Evolutionary conservation across 1,140 invertebrate genomes (phyloP).

Genomic region (Laodelphax striatellus): DNA sequence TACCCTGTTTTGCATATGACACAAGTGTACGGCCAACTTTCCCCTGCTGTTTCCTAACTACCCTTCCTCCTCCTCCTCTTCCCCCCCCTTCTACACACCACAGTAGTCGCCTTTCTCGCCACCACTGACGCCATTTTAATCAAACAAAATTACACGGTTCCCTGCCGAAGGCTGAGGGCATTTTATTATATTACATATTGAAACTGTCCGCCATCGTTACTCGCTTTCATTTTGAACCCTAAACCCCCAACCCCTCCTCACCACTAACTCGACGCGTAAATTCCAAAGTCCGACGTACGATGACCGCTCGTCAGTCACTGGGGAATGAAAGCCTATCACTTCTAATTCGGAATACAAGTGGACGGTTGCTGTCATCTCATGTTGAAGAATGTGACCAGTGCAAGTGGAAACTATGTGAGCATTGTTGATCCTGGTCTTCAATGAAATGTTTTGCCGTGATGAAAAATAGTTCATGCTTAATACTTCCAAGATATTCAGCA

Average conservation of each 20-base stretch:
- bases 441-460: too few species aligned
- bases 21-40: constrained; percentile 1
- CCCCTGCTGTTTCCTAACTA: neutral
- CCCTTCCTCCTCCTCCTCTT: neutral
- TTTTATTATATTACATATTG: constrained; percentile 4
- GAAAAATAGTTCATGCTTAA: too few species aligned
- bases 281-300: too few species aligned
- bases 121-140: constrained; percentile 1
- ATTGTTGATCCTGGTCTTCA: too few species aligned
- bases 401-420: too few species aligned
- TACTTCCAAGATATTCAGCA: too few species aligned
- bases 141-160: neutral
- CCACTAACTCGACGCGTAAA: too few species aligned
- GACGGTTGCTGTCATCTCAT: too few species aligned
- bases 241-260: neutral
- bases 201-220: neutral
- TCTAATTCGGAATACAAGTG: too few species aligned
- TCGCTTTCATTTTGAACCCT: neutral
- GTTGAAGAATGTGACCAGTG: too few species aligned
- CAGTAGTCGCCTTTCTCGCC: neutral
- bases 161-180: neutral
- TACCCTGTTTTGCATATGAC: constrained; percentile 2
- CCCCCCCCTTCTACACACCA: neutral
- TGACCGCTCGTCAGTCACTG: too few species aligned
- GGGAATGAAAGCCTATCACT: too few species aligned